phyloP scores from a whole-genome alignment of 2,797 vertebrate species.

The Enoplosus armatus region DNA sequence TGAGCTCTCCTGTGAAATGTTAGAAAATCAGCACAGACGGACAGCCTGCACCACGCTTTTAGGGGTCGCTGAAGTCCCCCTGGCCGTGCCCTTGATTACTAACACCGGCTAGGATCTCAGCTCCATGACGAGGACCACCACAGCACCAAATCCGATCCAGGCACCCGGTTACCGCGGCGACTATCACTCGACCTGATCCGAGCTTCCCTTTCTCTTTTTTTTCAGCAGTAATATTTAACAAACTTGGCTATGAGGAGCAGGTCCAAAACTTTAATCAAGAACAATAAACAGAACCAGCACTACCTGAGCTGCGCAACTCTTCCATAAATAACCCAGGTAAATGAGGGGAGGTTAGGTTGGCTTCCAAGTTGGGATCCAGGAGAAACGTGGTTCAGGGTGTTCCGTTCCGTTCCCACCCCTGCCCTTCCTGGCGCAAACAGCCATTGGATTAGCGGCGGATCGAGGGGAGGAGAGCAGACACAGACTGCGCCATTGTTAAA shows the following conservation, averaged over 20 bases:
- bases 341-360: conserved; percentile 14
- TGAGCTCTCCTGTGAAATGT: conserved; percentile 12
- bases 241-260: conserved; percentile 51
- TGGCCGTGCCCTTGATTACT: conserved; percentile 78
- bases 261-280: conserved; percentile 70
- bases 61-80: conserved; percentile 39
- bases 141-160: conserved; percentile 56
- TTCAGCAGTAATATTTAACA: conserved; percentile 3
- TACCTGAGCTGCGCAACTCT: conserved; percentile 64
- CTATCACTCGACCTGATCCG: conserved; percentile 32
- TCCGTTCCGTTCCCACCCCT: conserved; percentile 80
- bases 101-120: conserved; percentile 53
- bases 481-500: conserved; percentile 87
- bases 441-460: conserved; percentile 86
- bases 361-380: conserved; percentile 66
- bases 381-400: conserved; percentile 79
- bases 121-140: conserved; percentile 55
- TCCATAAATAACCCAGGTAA: conserved; percentile 64
- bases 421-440: conserved; percentile 83
- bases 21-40: conserved; percentile 19
- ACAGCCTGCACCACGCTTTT: conserved; percentile 45
- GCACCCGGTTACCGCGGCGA: conserved; percentile 59
- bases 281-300: conserved; percentile 33
- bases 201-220: conserved; percentile 21
- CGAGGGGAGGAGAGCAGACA: conserved; percentile 80